Percentiles rank a stretch among this genome's conserved stretches.
Conservation (phyloP, 2,113 vertebrate species). For the Excalfactoria chinensis region DNA sequence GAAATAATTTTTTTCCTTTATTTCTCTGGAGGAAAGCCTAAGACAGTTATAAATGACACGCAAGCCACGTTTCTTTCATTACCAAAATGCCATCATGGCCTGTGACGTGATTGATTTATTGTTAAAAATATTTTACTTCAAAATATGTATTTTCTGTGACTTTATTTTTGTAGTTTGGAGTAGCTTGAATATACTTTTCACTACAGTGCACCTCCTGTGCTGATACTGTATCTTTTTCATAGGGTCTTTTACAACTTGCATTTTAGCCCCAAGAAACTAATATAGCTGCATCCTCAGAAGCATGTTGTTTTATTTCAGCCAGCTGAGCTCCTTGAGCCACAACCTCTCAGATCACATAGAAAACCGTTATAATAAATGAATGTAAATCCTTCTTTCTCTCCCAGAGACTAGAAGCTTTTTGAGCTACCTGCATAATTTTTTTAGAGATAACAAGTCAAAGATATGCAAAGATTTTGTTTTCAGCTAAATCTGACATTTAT, state of each 20-base stretch:
- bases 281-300: background rate
- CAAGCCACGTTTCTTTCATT: background rate
- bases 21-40: slow-evolving; percentile 11
- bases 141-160: background rate
- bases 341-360: background rate
- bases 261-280: background rate
- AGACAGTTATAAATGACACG: slow-evolving; percentile 21
- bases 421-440: background rate
- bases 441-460: background rate
- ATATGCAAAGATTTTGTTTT: background rate
- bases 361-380: slow-evolving; percentile 9
- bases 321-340: background rate
- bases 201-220: background rate
- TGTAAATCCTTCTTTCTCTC: background rate
- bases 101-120: background rate
- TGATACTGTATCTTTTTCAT: background rate
- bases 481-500: background rate
- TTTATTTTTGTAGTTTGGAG: background rate
- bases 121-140: background rate
- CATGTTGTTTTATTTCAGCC: background rate
- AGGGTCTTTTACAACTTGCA: background rate
- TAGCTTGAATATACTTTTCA: background rate
- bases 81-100: background rate
- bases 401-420: background rate
- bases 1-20: background rate